These are phyloP conservation scores for Nebria ingens DNA, from an alignment of 1,140 invertebrate genomes.

Conservation along the genomic window DNA sequence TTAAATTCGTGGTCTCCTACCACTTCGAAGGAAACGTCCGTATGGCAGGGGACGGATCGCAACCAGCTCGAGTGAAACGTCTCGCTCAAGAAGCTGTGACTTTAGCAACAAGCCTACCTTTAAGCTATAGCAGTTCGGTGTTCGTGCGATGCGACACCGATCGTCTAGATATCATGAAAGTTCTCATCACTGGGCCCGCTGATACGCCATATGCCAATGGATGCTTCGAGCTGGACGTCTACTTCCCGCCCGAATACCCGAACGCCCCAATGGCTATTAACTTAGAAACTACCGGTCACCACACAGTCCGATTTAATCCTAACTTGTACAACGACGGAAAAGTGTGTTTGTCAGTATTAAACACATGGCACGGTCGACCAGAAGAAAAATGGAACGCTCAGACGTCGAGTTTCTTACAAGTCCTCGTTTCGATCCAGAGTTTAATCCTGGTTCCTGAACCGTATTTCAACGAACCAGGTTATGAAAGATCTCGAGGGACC, in stretches of 20 bases:
- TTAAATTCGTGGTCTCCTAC: slow-evolving; percentile 78
- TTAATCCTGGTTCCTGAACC: slow-evolving; percentile 92
- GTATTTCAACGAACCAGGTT: slow-evolving; percentile 97
- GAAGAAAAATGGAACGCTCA: slow-evolving; percentile 98
- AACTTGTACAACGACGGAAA: slow-evolving; percentile 97
- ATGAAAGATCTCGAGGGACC: slow-evolving; percentile 84
- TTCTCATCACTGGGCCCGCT: slow-evolving; percentile 83
- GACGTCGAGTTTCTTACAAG: slow-evolving; percentile 92
- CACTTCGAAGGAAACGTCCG: slow-evolving; percentile 86
- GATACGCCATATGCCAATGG: slow-evolving; percentile 86
- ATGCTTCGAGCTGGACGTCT: slow-evolving; percentile 85
- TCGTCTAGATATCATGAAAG: slow-evolving; percentile 91
- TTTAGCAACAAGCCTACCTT: slow-evolving; percentile 83
- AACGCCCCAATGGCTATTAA: slow-evolving; percentile 77
- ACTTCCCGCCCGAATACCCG: slow-evolving; percentile 81
- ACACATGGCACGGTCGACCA: slow-evolving; percentile 96
- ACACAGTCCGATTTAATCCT: slow-evolving; percentile 91
- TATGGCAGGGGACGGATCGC: slow-evolving; percentile 71
- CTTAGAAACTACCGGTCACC: slow-evolving; percentile 87
- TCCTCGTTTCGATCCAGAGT: slow-evolving; percentile 92
- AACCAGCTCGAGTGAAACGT: slow-evolving; percentile 78
- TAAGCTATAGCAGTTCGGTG: slow-evolving; percentile 88
- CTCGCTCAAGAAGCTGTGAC: slow-evolving; percentile 94
- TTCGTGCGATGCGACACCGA: slow-evolving; percentile 94
- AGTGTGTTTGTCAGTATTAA: slow-evolving; percentile 90